phyloP scores from a whole-genome alignment of 2,888 invertebrate species.

The Polyommatus iphigenia region DNA sequence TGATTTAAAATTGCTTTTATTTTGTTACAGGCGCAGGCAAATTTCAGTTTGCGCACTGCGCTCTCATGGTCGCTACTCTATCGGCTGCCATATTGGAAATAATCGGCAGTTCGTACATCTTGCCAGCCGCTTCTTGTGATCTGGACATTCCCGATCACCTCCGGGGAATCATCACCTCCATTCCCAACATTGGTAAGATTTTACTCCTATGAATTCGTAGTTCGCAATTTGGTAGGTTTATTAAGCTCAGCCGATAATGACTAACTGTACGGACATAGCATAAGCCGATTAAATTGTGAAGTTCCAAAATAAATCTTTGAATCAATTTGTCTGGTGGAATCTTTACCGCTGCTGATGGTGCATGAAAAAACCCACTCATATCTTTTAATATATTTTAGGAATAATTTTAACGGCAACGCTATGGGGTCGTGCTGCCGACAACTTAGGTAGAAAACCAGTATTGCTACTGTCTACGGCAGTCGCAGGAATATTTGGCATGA shows the following conservation, averaged over 20 bases:
- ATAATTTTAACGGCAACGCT: slow-evolving; percentile 66
- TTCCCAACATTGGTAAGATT: slow-evolving; percentile 82
- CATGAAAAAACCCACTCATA: not conserved
- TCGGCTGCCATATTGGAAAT: slow-evolving; percentile 63
- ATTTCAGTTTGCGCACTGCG: slow-evolving; percentile 62
- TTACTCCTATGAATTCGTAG: not conserved
- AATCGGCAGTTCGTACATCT: slow-evolving; percentile 82
- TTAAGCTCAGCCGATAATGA: not conserved
- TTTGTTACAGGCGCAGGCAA: slow-evolving; percentile 58
- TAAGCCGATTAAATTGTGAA: not conserved
- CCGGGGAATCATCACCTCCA: slow-evolving; percentile 84
- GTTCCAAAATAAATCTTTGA: too few species aligned
- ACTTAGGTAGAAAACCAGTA: slow-evolving; percentile 62
- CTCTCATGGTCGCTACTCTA: slow-evolving; percentile 58
- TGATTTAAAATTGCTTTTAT: slow-evolving; percentile 23
- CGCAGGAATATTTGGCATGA: slow-evolving; percentile 55
- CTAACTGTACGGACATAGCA: too few species aligned
- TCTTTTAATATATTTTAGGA: slow-evolving; percentile 48
- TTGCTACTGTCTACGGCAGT: slow-evolving; percentile 54
- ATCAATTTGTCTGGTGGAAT: too few species aligned
- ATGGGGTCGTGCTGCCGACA: slow-evolving; percentile 69
- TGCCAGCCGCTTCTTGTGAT: slow-evolving; percentile 87
- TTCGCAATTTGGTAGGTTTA: not conserved
- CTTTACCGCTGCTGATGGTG: too few species aligned
- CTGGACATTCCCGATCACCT: slow-evolving; percentile 81